These are phyloP conservation scores for Eremobia ochroleuca DNA, from an alignment of 2,888 invertebrate genomes.

Conservation along the genomic window DNA sequence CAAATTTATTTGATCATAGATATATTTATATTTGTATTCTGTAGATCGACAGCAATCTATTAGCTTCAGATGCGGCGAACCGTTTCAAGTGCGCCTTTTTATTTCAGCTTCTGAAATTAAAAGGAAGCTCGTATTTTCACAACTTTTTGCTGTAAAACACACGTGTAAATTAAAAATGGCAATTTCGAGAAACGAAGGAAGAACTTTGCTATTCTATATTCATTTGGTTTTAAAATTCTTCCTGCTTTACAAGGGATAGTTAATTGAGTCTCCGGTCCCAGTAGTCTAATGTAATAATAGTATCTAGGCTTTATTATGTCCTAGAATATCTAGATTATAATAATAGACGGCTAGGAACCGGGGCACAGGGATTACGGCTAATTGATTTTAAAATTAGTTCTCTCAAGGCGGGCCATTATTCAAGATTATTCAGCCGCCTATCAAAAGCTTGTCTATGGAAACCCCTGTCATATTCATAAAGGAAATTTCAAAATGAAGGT, in stretches of 20 bases:
- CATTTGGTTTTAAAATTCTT: background rate
- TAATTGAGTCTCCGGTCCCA: background rate
- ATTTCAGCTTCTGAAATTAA: conserved; percentile 21
- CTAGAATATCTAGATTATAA: conserved; percentile 42
- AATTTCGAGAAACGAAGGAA: background rate
- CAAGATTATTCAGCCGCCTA: conserved; percentile 15
- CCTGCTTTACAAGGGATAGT: too few relatives aligned
- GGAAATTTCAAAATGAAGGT: background rate
- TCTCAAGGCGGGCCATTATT: conserved; percentile 20
- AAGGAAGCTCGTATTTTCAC: conserved; percentile 19
- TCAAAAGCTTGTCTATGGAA: conserved; percentile 18
- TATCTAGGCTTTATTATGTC: conserved; percentile 6
- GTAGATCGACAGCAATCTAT: background rate
- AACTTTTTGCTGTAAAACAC: background rate
- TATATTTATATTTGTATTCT: background rate
- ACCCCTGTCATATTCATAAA: background rate
- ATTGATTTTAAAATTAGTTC: conserved; percentile 51
- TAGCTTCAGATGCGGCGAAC: background rate
- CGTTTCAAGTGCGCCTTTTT: background rate
- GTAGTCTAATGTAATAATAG: background rate
- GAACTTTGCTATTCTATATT: background rate
- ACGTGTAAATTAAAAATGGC: conserved; percentile 12
- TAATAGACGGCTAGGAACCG: background rate
- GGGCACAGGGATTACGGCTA: conserved; percentile 36
- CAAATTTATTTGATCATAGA: background rate